Evolutionary conservation across 2,888 invertebrate species (phyloP), one percentile per base, ranked within the genome.

Genomic region (Acanthopleura granulata): DNA sequence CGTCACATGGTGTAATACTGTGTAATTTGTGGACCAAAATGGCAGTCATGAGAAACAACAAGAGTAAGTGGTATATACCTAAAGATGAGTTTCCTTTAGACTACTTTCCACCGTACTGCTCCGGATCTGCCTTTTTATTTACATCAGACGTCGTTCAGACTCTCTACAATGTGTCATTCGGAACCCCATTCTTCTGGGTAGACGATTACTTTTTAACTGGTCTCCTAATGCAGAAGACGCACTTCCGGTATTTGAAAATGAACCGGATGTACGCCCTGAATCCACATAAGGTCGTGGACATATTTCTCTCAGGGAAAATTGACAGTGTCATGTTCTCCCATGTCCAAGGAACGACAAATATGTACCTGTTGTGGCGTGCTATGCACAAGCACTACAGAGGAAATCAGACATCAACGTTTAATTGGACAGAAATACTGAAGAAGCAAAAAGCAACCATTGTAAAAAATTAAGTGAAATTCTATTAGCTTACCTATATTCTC

Each of bases 131-230:
- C 3, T 89, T 89, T 74, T 76, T 91, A 0, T 94, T 95, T 1
- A 95, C 94, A 75, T 93, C 94, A 0, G 91, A 92, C 79, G 92
- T 94, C 0, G 94, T 94, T 0, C 86, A 87, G 25, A 91, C 91
- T 27, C 86, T 97, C 72, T 91, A 93, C 29, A 86, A 91, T 3
- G 92, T 92, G 71, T 94, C 94, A 0, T 93, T 94, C 83, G 91
- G 89, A 12, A 90, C 93, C n/a, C 91, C 92, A 25, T 95, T 94
- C 84, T 97, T 97, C 91, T 97, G 97, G 97, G 96, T 97, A 77
- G 97, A 97, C 87, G 97, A 97, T 88, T 94, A 95, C 69, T 95
- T 94, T 88, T 91, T 97, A 0, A 97, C 97, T 0, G 97, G 97
- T 0, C 92, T 96, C 72, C 90, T 97, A n/a, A 86, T 88, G 0